Conservation (phyloP, 2,113 vertebrate species). For the Mola mola region DNA sequence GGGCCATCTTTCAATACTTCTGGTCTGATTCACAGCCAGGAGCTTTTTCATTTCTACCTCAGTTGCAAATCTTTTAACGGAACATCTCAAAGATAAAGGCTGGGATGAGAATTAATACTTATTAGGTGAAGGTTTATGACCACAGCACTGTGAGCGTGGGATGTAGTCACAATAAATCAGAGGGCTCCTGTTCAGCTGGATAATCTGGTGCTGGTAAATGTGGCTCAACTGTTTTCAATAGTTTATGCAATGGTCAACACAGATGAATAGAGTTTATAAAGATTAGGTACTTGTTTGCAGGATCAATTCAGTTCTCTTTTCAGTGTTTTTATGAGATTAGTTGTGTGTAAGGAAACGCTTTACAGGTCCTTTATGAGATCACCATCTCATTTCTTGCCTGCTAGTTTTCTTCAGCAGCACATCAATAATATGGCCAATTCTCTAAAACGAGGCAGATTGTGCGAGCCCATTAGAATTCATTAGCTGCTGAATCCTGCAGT, state of each 20-base stretch:
- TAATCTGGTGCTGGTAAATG: background rate
- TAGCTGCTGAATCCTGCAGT: background rate
- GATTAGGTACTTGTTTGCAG: background rate
- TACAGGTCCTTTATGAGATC: no score
- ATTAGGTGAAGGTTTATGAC: background rate
- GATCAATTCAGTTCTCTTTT: background rate
- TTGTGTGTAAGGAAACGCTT: no score
- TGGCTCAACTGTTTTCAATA: background rate
- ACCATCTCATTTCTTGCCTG: no score
- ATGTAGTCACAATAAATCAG: background rate
- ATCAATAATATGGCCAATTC: background rate
- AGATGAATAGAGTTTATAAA: background rate
- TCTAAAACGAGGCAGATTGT: constrained; percentile 1
- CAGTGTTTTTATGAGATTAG: background rate
- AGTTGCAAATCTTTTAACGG: no score
- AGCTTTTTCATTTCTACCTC: no score
- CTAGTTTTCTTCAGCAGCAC: no score
- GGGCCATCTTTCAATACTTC: no score
- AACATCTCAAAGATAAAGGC: no score
- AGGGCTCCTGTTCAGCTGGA: background rate
- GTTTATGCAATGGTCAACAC: no score
- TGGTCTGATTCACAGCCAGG: no score
- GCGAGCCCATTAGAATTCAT: constrained; percentile 8
- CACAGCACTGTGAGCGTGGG: background rate
- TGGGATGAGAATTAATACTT: no score